These are phyloP conservation scores for Megalops cyprinoides DNA, from an alignment of 2,797 vertebrate genomes.

Conservation along the genomic window DNA sequence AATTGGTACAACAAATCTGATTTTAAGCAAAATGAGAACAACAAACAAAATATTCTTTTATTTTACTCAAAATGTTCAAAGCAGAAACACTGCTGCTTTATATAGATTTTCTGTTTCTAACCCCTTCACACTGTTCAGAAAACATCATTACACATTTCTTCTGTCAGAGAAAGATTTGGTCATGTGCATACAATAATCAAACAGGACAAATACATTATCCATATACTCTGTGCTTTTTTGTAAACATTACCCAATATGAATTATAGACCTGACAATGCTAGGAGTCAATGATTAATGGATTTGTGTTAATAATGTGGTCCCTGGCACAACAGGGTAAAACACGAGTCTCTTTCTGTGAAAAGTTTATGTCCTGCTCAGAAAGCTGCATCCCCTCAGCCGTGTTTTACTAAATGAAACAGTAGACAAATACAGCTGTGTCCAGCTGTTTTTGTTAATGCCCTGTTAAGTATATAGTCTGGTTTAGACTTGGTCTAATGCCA, in stretches of 20 bases:
- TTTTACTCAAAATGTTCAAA: neutral
- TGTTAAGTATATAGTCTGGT: neutral
- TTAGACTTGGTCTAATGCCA: neutral
- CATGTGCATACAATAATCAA: neutral
- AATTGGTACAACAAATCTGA: too few relatives aligned
- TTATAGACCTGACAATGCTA: neutral
- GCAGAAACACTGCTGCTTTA: neutral
- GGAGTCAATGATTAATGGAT: neutral
- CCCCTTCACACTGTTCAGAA: neutral
- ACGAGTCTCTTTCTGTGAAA: neutral
- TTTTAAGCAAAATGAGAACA: too few relatives aligned
- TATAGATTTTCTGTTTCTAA: neutral
- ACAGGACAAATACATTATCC: neutral
- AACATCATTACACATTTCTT: neutral
- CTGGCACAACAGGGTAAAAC: neutral
- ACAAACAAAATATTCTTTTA: neutral
- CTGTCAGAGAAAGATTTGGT: neutral
- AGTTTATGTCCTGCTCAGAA: neutral
- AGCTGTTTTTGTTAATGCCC: conserved; percentile 8
- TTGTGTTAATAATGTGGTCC: neutral
- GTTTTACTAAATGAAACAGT: neutral
- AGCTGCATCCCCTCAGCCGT: neutral
- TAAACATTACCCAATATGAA: neutral
- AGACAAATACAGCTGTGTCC: conserved; percentile 11
- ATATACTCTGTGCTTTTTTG: neutral